Evolutionary conservation across 2,797 vertebrate species (phyloP), one percentile per base, ranked within the genome.

Genomic region (Aselliscus stoliczkanus): DNA sequence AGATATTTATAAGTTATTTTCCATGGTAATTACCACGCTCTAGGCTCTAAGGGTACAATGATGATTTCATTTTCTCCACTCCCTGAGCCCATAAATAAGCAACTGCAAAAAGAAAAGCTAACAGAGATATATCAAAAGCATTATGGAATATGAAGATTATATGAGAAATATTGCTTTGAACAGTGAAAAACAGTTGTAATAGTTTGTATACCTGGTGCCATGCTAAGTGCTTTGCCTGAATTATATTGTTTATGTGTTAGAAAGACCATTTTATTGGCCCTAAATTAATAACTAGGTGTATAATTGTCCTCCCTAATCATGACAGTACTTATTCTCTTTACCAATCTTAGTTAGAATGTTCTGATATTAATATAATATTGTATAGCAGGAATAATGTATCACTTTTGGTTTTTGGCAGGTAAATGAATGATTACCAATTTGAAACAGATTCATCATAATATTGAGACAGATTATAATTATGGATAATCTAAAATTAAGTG

Each of bases 281-380:
- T 81, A 86, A 88, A 75, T 93, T 84, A 81, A 94, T 39, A 90
- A 34, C 52, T 42, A 94, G 52, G 20, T 73, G 58, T 87, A 31
- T 70, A 56, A 50, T 80, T 64, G 87, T 95, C n/a, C 39, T 76
- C 8, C 20, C 13, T 81, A 52, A 80, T 92, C 20, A 39, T 44
- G 15, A 69, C 3, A 62, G 29, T 29, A 18, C 29, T 79, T 37
- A 15, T 67, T 88, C n/a, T 90, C 12, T 56, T 90, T 25, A 37
- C n/a, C 72, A 81, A 72, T n/a, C 37, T 88, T 88, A 18, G 3
- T 31, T 81, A 88, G 72, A 65, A 25, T 84, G 39, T 88, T 90
- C 73, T 62, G 3, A 23, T 85, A 23, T 65, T 50, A 91, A 88
- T 37, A 76, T 1, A 81, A 29, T 92, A 88, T 18, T 31, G 0